These are phyloP conservation scores for Microcebus murinus DNA, from an alignment of 2,113 vertebrate species.

Conservation along the genomic window DNA sequence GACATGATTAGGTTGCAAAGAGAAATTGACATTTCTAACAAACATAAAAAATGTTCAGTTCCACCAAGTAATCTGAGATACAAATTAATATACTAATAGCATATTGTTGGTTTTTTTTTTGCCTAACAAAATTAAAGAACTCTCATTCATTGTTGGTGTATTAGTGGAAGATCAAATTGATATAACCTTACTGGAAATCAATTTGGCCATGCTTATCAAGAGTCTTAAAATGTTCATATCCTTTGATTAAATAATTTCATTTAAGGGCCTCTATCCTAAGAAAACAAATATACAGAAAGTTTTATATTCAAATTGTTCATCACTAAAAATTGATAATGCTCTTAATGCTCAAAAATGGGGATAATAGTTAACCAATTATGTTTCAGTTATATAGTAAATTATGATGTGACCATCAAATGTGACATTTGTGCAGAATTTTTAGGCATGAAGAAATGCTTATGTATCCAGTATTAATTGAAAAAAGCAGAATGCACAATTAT, in stretches of 20 bases:
- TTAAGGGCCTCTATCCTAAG: not conserved
- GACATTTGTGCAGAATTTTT: conserved; percentile 15
- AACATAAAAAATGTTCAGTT: not conserved
- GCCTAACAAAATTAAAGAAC: not conserved
- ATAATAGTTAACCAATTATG: not conserved
- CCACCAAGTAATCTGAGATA: not conserved
- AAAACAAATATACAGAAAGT: not conserved
- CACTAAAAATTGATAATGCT: not conserved
- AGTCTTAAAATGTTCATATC: not conserved
- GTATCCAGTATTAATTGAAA: not conserved
- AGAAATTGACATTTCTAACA: not conserved
- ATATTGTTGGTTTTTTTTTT: not conserved
- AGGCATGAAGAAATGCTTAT: not conserved
- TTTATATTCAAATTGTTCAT: not conserved
- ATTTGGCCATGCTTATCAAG: not conserved
- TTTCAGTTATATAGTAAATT: not conserved
- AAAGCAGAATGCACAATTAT: not conserved
- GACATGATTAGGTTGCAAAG: not conserved
- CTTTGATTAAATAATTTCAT: not conserved
- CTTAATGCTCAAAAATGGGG: conserved; percentile 19
- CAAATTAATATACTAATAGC: not conserved
- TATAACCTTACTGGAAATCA: not conserved
- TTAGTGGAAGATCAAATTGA: not conserved
- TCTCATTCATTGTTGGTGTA: not conserved
- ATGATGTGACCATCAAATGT: not conserved